Evolutionary conservation across 2,797 vertebrate species (phyloP), one percentile per base, ranked within the genome.

Genomic region (Sebastiscus albofasciatus): DNA sequence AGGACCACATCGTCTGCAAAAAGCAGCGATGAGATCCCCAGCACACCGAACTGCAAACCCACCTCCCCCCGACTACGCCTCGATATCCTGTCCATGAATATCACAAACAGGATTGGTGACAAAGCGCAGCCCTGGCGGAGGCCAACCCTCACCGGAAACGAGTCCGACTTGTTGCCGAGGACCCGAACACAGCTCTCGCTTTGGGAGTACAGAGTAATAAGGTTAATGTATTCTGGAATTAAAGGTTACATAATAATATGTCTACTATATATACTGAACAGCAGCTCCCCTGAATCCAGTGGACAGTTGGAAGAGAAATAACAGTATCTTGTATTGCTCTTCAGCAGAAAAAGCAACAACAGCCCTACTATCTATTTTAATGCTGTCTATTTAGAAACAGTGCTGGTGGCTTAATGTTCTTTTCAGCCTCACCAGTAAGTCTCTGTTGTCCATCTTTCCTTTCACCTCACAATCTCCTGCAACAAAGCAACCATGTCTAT

Each of bases 331-430:
- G 18, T 65, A 52, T 65, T 54, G 10, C 59, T 60, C 27, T 39
- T 22, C 33, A 24, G 67, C 27, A 31, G 29, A 36, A 29, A 10
- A 34, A 58, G 62, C 79, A 67, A 20, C 55, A 33, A n/a, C n/a
- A 69, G 39, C 27, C 9, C 26, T 42, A 24, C 13, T 14, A 52
- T 61, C 22, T 33, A 27, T 75, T 78, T 46, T 36, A 46, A 34
- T 77, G 22, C 2, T 54, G 34, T 64, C 46, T 49, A 31, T 55
- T 52, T 46, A 33, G 42, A 69, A 36, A 56, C 52, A 11, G 14
- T 20, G 61, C 64, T 74, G 49, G 69, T 77, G 69, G 61, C 33
- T 49, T 68, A 60, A 75, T 88, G 72, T 49, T 72, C 26, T 49
- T 39, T 70, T 34, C 49, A 58, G 34, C 27, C 61, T 34, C 60